Conservation (phyloP, 2,113 vertebrate species). For the Sebastes schlegelii region DNA sequence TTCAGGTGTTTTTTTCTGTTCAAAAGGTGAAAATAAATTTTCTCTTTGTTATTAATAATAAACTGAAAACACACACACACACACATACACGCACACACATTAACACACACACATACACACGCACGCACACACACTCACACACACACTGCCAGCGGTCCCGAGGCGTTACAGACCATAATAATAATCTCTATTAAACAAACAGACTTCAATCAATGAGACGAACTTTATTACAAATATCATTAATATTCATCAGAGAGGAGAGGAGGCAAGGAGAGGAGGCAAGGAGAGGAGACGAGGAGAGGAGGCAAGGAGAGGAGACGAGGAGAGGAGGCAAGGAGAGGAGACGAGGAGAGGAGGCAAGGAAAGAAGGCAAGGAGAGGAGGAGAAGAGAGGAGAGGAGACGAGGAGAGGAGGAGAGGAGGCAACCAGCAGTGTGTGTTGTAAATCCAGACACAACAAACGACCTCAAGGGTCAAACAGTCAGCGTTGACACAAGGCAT, state of each 20-base stretch:
- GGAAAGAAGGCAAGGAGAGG: neutral
- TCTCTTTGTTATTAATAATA: neutral
- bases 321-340: neutral
- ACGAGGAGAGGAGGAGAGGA: neutral
- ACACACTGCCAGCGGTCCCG: neutral
- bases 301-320: constrained; percentile 17
- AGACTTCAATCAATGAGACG: constrained; percentile 53
- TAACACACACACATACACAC: neutral
- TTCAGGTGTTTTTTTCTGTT: too few relatives aligned
- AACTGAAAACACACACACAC: neutral
- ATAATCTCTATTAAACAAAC: constrained; percentile 47
- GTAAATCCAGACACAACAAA: constrained; percentile 11
- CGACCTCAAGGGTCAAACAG: neutral
- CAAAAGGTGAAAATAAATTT: neutral
- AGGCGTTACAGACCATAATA: constrained; percentile 40
- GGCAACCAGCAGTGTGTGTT: too few relatives aligned
- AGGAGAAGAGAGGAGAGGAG: neutral
- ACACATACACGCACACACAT: neutral
- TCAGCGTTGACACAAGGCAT: constrained; percentile 3
- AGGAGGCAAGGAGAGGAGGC: constrained; percentile 9
- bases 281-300: neutral
- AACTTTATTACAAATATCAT: constrained; percentile 72
- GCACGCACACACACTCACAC: neutral
- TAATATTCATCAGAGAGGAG: constrained; percentile 65
- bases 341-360: neutral